These are phyloP conservation scores for Muscidifurax raptorellus DNA, from an alignment of 1,140 invertebrate genomes.

Conservation along the genomic window DNA sequence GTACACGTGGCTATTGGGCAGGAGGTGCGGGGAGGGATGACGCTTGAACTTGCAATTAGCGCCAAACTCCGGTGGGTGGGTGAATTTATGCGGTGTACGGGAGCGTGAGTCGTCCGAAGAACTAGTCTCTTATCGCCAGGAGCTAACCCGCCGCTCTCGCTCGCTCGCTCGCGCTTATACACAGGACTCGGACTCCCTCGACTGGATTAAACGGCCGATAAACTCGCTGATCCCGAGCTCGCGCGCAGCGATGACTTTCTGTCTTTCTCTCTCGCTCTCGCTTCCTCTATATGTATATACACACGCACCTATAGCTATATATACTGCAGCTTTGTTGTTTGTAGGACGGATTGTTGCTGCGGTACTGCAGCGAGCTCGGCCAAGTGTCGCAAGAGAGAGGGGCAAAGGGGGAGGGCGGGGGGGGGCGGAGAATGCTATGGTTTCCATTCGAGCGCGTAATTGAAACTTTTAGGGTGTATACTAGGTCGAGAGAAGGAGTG, in stretches of 20 bases:
- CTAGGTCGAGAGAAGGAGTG: background rate
- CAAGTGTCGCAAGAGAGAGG: conserved; percentile 6
- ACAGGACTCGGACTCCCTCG: conserved; percentile 9
- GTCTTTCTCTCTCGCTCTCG: background rate
- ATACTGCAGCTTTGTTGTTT: conserved; percentile 3
- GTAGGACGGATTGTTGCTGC: conserved; percentile 19
- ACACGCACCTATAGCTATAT: background rate
- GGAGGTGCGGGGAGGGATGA: background rate
- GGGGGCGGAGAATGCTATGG: background rate
- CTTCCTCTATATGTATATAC: background rate
- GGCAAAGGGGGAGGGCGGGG: background rate
- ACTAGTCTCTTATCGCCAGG: conserved; percentile 32
- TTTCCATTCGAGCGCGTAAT: conserved; percentile 47
- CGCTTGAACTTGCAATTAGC: conserved; percentile 39
- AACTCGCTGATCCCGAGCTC: conserved; percentile 39
- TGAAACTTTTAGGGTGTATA: conserved; percentile 34
- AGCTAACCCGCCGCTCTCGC: background rate
- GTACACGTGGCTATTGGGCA: background rate
- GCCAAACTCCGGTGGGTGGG: background rate
- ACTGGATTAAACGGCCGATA: conserved; percentile 44
- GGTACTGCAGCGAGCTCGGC: background rate
- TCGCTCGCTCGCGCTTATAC: conserved; percentile 8
- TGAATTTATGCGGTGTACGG: conserved; percentile 4
- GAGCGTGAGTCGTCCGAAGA: conserved; percentile 13
- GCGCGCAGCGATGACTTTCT: conserved; percentile 1